Conservation (phyloP, 2,888 invertebrate genomes). For the Allygus modestus region DNA sequence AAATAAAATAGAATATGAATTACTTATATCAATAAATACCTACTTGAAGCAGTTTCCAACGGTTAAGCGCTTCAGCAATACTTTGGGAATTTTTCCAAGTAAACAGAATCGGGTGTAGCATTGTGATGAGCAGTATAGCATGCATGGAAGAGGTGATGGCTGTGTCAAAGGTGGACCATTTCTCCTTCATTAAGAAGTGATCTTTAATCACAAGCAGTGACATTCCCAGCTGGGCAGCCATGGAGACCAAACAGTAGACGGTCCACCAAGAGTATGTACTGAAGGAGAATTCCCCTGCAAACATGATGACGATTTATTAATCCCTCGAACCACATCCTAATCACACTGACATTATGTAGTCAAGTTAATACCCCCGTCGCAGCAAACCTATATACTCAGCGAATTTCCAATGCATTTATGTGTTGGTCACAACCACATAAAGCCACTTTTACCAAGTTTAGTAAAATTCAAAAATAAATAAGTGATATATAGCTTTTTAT, state of each 20-base stretch:
- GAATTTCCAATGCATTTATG: no score
- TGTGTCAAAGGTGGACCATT: neutral
- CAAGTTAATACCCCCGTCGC: no score
- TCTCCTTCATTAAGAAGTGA: neutral
- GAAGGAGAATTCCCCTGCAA: neutral
- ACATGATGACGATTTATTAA: no score
- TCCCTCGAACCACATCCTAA: no score
- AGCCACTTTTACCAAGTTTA: no score
- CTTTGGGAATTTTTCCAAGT: neutral
- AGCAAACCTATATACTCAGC: no score
- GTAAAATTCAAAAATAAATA: no score
- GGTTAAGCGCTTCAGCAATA: neutral
- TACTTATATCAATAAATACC: neutral
- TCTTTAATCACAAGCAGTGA: neutral
- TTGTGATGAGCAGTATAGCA: neutral
- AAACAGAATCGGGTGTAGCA: neutral
- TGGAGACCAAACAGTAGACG: conserved; percentile 6
- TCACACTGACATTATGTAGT: no score
- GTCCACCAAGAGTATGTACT: neutral
- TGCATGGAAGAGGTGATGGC: neutral
- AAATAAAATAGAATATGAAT: no score
- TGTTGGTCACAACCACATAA: no score
- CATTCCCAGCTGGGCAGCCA: neutral
- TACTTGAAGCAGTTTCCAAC: conserved; percentile 6
- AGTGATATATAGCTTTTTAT: no score